A percentile compares a stretch with the other conserved stretches of the same genome.
Conservation (phyloP, 2,888 invertebrate species). For the Oscheius sp. region DNA sequence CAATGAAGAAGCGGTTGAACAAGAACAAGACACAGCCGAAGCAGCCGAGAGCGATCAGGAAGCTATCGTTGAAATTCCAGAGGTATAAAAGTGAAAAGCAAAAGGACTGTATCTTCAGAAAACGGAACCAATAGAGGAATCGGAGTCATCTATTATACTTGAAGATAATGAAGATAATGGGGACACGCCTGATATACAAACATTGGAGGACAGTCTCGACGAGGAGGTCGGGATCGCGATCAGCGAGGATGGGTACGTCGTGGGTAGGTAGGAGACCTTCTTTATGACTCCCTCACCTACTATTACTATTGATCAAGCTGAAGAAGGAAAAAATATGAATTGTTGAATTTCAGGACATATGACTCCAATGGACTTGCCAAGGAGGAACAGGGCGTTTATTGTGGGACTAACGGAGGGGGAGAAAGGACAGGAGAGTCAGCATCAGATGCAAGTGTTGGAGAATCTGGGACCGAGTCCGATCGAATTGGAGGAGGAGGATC, state of each 20-base stretch:
- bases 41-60: too few species aligned
- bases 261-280: slow-evolving; percentile 25
- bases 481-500: slow-evolving; percentile 12
- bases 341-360: slow-evolving; percentile 8
- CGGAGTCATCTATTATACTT: too few species aligned
- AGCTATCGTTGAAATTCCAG: neutral
- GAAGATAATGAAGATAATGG: neutral
- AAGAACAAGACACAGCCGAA: neutral
- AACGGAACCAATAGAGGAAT: too few species aligned
- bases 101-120: neutral
- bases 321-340: neutral
- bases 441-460: slow-evolving; percentile 14
- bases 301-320: neutral
- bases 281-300: neutral
- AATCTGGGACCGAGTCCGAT: neutral
- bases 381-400: slow-evolving; percentile 19
- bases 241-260: slow-evolving; percentile 27
- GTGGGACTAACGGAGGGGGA: slow-evolving; percentile 13
- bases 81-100: neutral
- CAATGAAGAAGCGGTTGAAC: neutral
- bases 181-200: too few species aligned
- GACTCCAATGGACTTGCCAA: neutral
- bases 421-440: neutral
- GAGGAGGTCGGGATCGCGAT: neutral
- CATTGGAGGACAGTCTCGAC: neutral